Evolutionary conservation across 2,797 vertebrate species (phyloP).

Genomic region (Phylloscopus collybita): DNA sequence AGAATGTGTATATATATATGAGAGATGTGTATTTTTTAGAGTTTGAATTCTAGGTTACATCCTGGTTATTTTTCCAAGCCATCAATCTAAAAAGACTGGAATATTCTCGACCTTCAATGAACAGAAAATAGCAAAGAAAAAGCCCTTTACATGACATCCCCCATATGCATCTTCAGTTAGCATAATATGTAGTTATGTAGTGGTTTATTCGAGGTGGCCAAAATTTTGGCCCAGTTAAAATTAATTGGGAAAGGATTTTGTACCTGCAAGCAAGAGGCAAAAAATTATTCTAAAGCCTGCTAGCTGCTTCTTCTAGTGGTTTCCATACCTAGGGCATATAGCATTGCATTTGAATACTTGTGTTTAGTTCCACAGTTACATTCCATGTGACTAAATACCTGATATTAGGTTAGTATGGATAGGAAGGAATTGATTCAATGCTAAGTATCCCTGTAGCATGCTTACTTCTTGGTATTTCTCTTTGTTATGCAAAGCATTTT

Average conservation of each 20-base stretch:
- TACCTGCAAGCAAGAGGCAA: background rate
- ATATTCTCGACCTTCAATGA: background rate
- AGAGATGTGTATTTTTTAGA: background rate
- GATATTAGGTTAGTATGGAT: background rate
- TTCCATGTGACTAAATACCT: background rate
- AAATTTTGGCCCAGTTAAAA: background rate
- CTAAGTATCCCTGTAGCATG: background rate
- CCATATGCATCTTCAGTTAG: background rate
- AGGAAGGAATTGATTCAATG: background rate
- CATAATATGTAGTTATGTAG: background rate
- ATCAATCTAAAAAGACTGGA: background rate
- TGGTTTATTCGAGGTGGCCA: background rate
- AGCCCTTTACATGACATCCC: background rate
- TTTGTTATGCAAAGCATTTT: background rate
- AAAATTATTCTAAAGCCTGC: background rate
- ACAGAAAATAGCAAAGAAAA: background rate
- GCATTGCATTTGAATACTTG: background rate
- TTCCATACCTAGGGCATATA: background rate
- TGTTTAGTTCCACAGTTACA: background rate
- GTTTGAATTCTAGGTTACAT: background rate
- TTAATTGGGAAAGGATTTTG: background rate
- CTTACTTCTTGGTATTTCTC: background rate
- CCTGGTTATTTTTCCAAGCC: background rate
- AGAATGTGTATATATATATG: background rate
- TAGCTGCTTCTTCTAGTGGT: background rate